Evolutionary conservation across 2,888 invertebrate species (phyloP).

Genomic region (Rhagophthalmus giganteus): DNA sequence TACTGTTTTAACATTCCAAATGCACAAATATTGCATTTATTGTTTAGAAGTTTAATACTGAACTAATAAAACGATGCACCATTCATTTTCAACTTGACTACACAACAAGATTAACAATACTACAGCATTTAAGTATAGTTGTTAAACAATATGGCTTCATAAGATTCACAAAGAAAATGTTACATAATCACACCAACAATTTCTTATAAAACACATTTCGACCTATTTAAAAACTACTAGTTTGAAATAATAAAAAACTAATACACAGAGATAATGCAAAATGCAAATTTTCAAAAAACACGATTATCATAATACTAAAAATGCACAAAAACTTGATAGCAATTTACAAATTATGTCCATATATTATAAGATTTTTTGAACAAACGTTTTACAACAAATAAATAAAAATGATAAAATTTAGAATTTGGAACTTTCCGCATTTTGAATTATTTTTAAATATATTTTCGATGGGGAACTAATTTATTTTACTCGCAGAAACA

Average conservation of each 20-base stretch:
- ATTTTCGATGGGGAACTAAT: too few species aligned
- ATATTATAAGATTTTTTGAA: conserved; percentile 18
- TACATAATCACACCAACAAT: background rate
- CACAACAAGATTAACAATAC: background rate
- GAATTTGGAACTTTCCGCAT: conserved; percentile 19
- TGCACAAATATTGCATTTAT: too few species aligned
- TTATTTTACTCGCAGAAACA: too few species aligned
- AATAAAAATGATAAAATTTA: conserved; percentile 24
- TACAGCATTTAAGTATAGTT: conserved; percentile 22
- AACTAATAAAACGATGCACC: too few species aligned
- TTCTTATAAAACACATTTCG: background rate
- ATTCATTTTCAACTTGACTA: too few species aligned
- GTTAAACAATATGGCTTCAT: conserved; percentile 18
- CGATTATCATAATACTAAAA: conserved; percentile 9
- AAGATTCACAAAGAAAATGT: background rate
- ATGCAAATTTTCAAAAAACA: background rate
- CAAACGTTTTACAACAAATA: conserved; percentile 21
- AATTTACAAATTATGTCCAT: conserved; percentile 18
- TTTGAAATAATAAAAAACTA: background rate
- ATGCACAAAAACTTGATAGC: conserved; percentile 2
- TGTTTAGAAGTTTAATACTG: too few species aligned
- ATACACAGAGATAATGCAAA: too few species aligned
- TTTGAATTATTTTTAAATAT: conserved; percentile 4
- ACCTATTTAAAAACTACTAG: background rate
- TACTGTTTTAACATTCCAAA: too few species aligned